Percentiles rank a stretch among this genome's conserved stretches.
These are phyloP conservation scores for Drosophila kepulauana DNA, from an alignment of 1,140 invertebrate genomes.

Conservation along the genomic window DNA sequence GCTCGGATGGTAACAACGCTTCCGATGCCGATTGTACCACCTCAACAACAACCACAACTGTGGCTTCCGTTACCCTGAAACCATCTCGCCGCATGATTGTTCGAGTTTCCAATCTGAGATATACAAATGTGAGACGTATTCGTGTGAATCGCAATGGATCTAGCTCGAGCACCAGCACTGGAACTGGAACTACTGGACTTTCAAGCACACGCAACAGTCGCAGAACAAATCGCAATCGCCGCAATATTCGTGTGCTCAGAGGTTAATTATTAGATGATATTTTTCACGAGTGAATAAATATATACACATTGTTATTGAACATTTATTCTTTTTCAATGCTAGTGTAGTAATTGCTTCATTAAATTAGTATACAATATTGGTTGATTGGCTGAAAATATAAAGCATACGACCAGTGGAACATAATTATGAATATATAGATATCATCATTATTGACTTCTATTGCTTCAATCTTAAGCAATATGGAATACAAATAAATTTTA, in stretches of 20 bases:
- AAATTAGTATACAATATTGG: too few relatives aligned
- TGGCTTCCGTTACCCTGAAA: not conserved
- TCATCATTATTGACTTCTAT: too few relatives aligned
- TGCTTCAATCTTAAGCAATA: too few relatives aligned
- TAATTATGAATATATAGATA: too few relatives aligned
- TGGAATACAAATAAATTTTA: too few relatives aligned
- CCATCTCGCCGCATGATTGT: slow-evolving; percentile 12
- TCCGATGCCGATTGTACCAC: slow-evolving; percentile 16
- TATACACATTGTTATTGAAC: not conserved
- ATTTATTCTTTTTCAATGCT: too few relatives aligned
- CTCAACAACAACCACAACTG: slow-evolving; percentile 7
- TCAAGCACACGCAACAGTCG: not conserved
- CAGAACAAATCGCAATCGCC: not conserved
- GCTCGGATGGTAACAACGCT: not conserved
- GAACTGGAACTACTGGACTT: not conserved
- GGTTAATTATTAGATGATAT: not conserved
- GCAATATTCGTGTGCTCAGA: not conserved
- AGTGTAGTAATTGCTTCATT: too few relatives aligned
- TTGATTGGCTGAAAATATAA: too few relatives aligned
- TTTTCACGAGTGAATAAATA: not conserved
- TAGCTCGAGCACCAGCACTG: not conserved
- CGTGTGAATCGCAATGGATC: slow-evolving; percentile 27
- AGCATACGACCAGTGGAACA: too few relatives aligned
- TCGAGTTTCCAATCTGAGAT: slow-evolving; percentile 22
- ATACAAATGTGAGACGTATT: slow-evolving; percentile 25